Conservation (phyloP, 2,888 invertebrate species). For the Agriotes lineatus region DNA sequence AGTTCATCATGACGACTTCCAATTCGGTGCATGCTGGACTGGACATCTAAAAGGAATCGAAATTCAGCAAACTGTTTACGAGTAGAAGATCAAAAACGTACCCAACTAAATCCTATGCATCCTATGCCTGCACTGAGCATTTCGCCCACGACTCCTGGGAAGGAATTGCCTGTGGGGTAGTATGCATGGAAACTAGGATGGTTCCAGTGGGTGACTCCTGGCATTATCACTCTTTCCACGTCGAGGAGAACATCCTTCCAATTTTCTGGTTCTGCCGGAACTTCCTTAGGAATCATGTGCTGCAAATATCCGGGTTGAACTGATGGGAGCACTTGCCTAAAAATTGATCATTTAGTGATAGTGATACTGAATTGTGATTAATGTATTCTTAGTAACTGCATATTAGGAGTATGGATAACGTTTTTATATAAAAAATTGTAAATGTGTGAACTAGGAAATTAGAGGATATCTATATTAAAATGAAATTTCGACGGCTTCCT, state of each 20-base stretch:
- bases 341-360: not conserved
- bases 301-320: conserved; percentile 93
- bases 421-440: too few relatives aligned
- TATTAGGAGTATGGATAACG: too few relatives aligned
- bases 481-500: too few relatives aligned
- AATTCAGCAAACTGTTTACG: not conserved
- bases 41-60: conserved; percentile 56
- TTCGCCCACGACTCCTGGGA: conserved; percentile 87
- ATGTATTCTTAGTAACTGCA: too few relatives aligned
- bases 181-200: conserved; percentile 95
- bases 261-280: conserved; percentile 84
- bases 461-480: too few relatives aligned
- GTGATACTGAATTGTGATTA: not conserved
- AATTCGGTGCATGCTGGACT: conserved; percentile 79
- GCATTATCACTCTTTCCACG: conserved; percentile 89
- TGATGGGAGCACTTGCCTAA: conserved; percentile 84
- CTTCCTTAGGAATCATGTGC: conserved; percentile 81
- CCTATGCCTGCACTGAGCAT: conserved; percentile 87
- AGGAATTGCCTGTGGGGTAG: conserved; percentile 87
- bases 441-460: too few relatives aligned
- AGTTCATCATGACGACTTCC: conserved; percentile 92
- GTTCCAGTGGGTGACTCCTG: conserved; percentile 95
- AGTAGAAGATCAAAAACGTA: conserved; percentile 64
- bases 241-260: conserved; percentile 93
- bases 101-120: conserved; percentile 93